These are phyloP conservation scores for Troides aeacus DNA, from an alignment of 2,888 invertebrate genomes.

Conservation along the genomic window DNA sequence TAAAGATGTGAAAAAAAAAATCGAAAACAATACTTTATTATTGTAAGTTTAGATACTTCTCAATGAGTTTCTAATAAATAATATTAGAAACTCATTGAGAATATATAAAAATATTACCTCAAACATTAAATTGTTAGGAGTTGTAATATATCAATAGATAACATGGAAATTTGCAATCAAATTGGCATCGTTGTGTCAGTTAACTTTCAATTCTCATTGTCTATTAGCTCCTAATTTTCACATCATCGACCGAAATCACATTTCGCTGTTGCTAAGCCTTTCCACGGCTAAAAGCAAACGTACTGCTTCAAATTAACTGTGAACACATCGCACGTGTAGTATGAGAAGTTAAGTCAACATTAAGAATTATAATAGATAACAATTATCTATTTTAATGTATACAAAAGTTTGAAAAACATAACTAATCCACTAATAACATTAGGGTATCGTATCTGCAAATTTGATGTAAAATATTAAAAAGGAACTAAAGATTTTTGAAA, in stretches of 20 bases:
- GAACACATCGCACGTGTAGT: not conserved
- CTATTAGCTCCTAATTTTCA: conserved; percentile 44
- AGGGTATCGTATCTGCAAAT: too few relatives aligned
- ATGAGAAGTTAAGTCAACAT: not conserved
- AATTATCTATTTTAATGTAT: too few relatives aligned
- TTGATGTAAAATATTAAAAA: too few relatives aligned
- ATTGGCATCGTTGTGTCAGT: conserved; percentile 47
- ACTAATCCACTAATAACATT: too few relatives aligned
- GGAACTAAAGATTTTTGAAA: too few relatives aligned
- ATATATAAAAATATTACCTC: conserved; percentile 7
- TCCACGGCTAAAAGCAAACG: conserved; percentile 6
- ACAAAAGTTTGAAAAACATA: too few relatives aligned
- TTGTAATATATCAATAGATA: conserved; percentile 23
- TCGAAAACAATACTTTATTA: not conserved
- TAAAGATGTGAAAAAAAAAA: not conserved
- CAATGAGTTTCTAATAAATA: not conserved
- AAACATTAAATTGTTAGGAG: conserved; percentile 25
- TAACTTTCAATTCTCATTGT: conserved; percentile 41
- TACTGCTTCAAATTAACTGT: not conserved
- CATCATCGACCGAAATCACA: conserved; percentile 44
- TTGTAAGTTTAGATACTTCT: not conserved
- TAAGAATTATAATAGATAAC: too few relatives aligned
- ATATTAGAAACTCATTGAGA: too few relatives aligned
- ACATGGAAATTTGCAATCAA: conserved; percentile 36
- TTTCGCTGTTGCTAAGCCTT: conserved; percentile 49